phyloP scores from a whole-genome alignment of 2,113 vertebrate genomes.

The Ochotona curzoniae region DNA sequence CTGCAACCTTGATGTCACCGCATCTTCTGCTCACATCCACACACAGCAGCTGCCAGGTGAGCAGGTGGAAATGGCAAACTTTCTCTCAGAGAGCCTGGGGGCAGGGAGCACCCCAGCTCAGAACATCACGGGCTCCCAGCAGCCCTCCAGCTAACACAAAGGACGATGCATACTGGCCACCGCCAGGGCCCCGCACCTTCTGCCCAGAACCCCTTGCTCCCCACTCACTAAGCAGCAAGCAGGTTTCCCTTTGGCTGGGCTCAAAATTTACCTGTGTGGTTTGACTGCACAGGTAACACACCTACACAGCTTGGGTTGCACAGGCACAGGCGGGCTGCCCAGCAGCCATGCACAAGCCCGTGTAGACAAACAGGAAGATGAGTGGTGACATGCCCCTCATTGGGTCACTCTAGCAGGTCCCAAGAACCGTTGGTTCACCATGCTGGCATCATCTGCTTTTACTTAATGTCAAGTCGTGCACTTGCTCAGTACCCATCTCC shows the following conservation, averaged over 20 bases:
- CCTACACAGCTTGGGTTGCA: too few species aligned
- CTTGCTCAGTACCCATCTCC: not conserved
- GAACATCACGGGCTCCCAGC: not conserved
- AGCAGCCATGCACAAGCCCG: not conserved
- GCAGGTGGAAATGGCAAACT: conserved; percentile 18
- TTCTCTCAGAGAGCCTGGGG: not conserved
- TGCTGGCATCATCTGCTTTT: conserved; percentile 50
- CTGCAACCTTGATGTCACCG: conserved; percentile 86
- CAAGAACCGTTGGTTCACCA: not conserved
- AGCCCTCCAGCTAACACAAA: not conserved
- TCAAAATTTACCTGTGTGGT: not conserved
- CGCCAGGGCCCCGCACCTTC: not conserved
- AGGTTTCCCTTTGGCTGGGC: not conserved
- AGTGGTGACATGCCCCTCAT: not conserved
- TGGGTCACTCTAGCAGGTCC: not conserved
- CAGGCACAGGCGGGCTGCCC: fast-evolving
- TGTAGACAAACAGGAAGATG: fast-evolving
- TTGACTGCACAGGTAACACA: fast-evolving
- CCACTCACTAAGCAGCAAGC: too few species aligned
- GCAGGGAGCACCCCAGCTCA: not conserved
- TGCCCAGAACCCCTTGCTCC: not conserved
- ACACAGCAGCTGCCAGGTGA: conserved; percentile 74
- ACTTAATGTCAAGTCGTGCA: conserved; percentile 43
- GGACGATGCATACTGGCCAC: not conserved
- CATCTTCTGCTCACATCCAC: conserved; percentile 81